Conservation (phyloP, 2,888 invertebrate species). For the Euplagia quadripunctaria region DNA sequence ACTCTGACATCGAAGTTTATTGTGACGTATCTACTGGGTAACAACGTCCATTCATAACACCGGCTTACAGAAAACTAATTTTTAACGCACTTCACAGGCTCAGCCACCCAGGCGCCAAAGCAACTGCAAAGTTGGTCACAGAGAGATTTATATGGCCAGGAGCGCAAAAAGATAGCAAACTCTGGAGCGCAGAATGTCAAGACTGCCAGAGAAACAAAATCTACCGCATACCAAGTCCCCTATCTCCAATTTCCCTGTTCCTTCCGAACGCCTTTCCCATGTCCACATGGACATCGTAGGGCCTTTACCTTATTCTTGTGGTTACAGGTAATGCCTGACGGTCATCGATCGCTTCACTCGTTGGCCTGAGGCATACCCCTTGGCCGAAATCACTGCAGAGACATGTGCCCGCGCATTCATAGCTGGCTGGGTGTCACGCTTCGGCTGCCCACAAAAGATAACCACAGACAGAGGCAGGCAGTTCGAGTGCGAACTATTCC, state of each 20-base stretch:
- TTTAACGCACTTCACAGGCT: not conserved
- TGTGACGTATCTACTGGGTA: not conserved
- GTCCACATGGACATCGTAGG: constrained; percentile 34
- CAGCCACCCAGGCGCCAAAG: not conserved
- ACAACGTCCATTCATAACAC: not conserved
- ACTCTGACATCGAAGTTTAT: not conserved
- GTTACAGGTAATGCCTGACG: constrained; percentile 33
- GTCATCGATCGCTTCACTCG: constrained; percentile 43
- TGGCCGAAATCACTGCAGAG: constrained; percentile 42
- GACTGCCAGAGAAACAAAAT: constrained; percentile 1
- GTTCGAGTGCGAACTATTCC: not conserved
- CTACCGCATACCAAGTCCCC: not conserved
- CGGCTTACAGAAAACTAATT: not conserved
- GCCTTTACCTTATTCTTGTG: constrained; percentile 22
- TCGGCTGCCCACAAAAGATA: not conserved
- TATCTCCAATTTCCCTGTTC: not conserved
- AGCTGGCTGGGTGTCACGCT: constrained; percentile 7
- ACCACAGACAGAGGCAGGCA: constrained; percentile 3
- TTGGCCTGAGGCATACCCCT: constrained; percentile 51
- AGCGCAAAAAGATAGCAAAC: too few species aligned
- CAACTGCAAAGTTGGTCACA: not conserved
- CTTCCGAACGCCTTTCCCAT: constrained; percentile 14
- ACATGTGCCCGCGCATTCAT: constrained; percentile 25
- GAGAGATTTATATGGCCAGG: too few species aligned
- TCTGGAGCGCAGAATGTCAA: not conserved